Evolutionary conservation across 2,888 invertebrate species (phyloP).

Genomic region (Polylopha cassiicola): DNA sequence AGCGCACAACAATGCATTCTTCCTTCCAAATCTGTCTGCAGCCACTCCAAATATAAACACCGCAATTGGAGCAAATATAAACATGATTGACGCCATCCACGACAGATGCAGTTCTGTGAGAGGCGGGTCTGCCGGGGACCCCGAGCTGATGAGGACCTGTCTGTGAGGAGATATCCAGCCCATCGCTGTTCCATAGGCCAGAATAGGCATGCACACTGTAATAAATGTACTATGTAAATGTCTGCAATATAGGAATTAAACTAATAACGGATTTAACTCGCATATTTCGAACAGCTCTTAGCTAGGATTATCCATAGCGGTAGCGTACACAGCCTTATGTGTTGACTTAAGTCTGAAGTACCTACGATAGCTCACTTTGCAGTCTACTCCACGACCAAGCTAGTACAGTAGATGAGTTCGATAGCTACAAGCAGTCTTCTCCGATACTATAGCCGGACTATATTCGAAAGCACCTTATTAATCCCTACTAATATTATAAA

Average conservation of each 20-base stretch:
- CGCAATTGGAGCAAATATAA: slow-evolving; percentile 74
- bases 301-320: slow-evolving; percentile 1
- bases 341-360: no score
- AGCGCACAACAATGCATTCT: slow-evolving; percentile 58
- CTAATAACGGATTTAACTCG: background rate
- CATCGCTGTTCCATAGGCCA: slow-evolving; percentile 73
- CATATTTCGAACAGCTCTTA: no score
- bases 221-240: slow-evolving; percentile 24
- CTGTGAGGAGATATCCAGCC: slow-evolving; percentile 78
- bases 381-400: no score
- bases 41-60: slow-evolving; percentile 72
- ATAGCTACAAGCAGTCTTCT: no score
- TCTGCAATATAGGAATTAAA: background rate
- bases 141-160: slow-evolving; percentile 60
- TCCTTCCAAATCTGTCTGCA: slow-evolving; percentile 72
- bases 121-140: slow-evolving; percentile 51
- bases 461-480: no score
- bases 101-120: slow-evolving; percentile 67
- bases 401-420: no score
- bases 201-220: slow-evolving; percentile 74
- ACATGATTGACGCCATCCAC: slow-evolving; percentile 78
- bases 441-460: no score
- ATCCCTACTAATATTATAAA: no score
- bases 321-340: no score
- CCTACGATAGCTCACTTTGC: no score